Conservation (phyloP, 1,140 invertebrate genomes). For the Microplitis demolitor region DNA sequence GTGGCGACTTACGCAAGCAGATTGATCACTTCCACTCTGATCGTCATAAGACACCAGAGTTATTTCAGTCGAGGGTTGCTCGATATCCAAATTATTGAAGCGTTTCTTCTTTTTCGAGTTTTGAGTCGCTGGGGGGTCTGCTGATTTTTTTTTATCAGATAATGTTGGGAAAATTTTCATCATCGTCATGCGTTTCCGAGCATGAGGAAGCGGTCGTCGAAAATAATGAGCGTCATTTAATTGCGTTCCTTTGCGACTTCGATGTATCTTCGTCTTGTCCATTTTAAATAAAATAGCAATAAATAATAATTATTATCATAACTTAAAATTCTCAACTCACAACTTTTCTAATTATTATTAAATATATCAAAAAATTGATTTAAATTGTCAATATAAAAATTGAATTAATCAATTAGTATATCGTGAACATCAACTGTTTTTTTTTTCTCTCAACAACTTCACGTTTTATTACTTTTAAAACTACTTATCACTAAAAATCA, state of each 20-base stretch:
- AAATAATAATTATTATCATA: no score
- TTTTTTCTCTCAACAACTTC: no score
- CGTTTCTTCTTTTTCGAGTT: neutral
- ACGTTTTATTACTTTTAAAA: no score
- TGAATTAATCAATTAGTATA: no score
- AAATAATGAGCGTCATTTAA: constrained; percentile 41
- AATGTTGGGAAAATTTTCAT: constrained; percentile 28
- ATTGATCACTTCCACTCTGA: neutral
- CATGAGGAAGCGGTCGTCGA: constrained; percentile 28
- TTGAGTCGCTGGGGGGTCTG: neutral
- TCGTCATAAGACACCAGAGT: neutral
- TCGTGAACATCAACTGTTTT: no score
- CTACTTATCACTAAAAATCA: no score
- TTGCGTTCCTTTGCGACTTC: constrained; percentile 30
- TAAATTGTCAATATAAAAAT: no score
- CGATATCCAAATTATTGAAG: neutral
- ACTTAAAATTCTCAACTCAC: no score
- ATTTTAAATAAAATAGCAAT: no score
- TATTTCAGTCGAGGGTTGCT: constrained; percentile 19
- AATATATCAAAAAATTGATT: no score
- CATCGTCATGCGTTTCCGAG: constrained; percentile 36
- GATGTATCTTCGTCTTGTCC: neutral
- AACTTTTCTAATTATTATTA: no score
- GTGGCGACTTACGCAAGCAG: no score
- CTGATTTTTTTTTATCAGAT: constrained; percentile 2